Base-by-base conservation (phyloP, 2,888 invertebrate species). In the Eudasyphora cyanicolor region DNA sequence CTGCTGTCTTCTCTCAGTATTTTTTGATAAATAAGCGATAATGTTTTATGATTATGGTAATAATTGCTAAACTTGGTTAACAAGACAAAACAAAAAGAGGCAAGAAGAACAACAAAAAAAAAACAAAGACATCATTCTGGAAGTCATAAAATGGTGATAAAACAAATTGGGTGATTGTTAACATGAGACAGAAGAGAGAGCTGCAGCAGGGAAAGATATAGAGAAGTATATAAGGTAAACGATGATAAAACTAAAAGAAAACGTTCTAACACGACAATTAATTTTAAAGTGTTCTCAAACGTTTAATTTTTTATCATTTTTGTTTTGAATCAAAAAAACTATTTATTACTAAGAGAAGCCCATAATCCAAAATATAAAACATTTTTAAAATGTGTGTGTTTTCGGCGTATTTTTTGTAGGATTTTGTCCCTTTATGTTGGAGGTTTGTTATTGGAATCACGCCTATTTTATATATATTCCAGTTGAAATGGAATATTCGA, bases 11-110 rank as follows among this genome's bases (percentile, higher is more conserved):
- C 24, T 69, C 29, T 67, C 21, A 51, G 35, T 54, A 24, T 19
- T 64, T 71, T 62, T 81, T 80, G 86, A 85, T 86, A 85, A 86
- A 86, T 83, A 85, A 85, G 86, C 86, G 85, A 86, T 86, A 86
- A 85, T 84, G 85, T 85, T 85, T 85, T 81, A 82, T 84, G 85
- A 82, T 84, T 85, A 85, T 85, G 86, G 85, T 84, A 85, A 85
- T 84, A 82, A 85, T 86, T 85, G 86, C 81, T 86, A 82, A 76
- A 82, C 78, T 74, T 78, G 78, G 82, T 86, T 85, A 76, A 82
- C 79, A 84, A 67, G 67, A 38, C 21, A 42, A 32, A 35, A 64
- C 17, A 64, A 38, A 60, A 35, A 17, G 17, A 29, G 10, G 4
- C 3, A 14, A 29, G n/a, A 60, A 27, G 14, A 24, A 17, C 27